Evolutionary conservation across 2,797 vertebrate genomes (phyloP), one percentile per base, ranked within the genome.

Genomic region (Rhincodon typus): DNA sequence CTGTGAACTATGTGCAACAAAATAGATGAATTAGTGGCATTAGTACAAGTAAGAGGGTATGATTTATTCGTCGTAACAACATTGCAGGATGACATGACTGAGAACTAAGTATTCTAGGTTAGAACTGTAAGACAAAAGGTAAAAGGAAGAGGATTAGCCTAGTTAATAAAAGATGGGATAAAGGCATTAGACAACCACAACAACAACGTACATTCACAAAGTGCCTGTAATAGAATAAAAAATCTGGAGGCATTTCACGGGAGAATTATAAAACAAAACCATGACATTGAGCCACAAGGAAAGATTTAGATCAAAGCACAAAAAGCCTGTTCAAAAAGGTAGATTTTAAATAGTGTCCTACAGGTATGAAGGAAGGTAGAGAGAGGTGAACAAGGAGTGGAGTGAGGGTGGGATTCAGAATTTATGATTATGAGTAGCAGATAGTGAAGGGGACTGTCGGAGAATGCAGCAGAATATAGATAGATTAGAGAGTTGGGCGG

Each of bases 1-100:
- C 57, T 66, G 30, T 66, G 34, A 79, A 79, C 34, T 15, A 38
- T n/a, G 15, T 15, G 15, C 74, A 79, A 79, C 12, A n/a, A 79
- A 79, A 77, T 77, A 79, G 34, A 79, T 79, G 74, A 79, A 79
- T 79, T 79, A 79, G n/a, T n/a, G n/a, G n/a, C n/a, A n/a, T n/a
- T n/a, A n/a, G n/a, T n/a, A n/a, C n/a, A n/a, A n/a, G n/a, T n/a
- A n/a, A n/a, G n/a, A n/a, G n/a, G n/a, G n/a, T n/a, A n/a, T n/a
- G n/a, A n/a, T n/a, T n/a, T n/a, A n/a, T n/a, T n/a, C n/a, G n/a
- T n/a, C n/a, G n/a, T n/a, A n/a, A n/a, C 12, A 74, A 77, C 13
- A 13, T 34, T 77, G 72, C 72, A 77, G 30, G 6, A 25, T 77
- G 74, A 77, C 74, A n/a, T 34, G 25, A 15, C 27, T 74, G 72